Conservation (phyloP, 1,140 invertebrate genomes). For the Riptortus pedestris region DNA sequence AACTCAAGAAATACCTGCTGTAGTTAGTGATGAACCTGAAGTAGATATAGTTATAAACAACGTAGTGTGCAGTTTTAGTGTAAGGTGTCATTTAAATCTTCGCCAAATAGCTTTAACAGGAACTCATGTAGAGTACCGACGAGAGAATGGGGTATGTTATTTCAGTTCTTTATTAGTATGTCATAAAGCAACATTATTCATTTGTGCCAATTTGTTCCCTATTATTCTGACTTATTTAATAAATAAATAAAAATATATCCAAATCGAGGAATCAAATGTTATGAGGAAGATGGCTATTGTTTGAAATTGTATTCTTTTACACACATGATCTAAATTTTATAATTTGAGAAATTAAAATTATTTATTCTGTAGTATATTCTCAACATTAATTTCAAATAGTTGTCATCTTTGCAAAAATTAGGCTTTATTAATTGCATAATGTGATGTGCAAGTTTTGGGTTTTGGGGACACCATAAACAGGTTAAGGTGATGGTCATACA, state of each 20-base stretch:
- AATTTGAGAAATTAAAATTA: too few relatives aligned
- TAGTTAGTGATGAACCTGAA: conserved; percentile 32
- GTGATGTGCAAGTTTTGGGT: not conserved
- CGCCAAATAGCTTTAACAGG: conserved; percentile 86
- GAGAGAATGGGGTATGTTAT: conserved; percentile 74
- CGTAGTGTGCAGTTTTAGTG: conserved; percentile 96
- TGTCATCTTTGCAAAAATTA: too few relatives aligned
- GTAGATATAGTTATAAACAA: conserved; percentile 96
- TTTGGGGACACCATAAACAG: conserved; percentile 5
- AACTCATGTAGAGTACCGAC: conserved; percentile 87
- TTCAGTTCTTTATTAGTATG: not conserved
- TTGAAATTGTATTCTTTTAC: too few relatives aligned
- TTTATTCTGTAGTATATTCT: too few relatives aligned
- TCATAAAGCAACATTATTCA: not conserved
- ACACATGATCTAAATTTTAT: too few relatives aligned
- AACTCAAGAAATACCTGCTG: not conserved
- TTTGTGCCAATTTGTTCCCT: too few relatives aligned
- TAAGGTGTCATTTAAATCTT: conserved; percentile 93
- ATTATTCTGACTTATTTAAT: too few relatives aligned
- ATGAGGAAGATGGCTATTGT: too few relatives aligned
- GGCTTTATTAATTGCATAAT: not conserved
- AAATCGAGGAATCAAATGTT: too few relatives aligned
- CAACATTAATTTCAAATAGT: not conserved
- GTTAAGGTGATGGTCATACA: conserved; percentile 16
- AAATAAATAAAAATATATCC: too few relatives aligned